Base-by-base conservation (phyloP, 2,113 vertebrate genomes). In the Anoura caudifer region DNA sequence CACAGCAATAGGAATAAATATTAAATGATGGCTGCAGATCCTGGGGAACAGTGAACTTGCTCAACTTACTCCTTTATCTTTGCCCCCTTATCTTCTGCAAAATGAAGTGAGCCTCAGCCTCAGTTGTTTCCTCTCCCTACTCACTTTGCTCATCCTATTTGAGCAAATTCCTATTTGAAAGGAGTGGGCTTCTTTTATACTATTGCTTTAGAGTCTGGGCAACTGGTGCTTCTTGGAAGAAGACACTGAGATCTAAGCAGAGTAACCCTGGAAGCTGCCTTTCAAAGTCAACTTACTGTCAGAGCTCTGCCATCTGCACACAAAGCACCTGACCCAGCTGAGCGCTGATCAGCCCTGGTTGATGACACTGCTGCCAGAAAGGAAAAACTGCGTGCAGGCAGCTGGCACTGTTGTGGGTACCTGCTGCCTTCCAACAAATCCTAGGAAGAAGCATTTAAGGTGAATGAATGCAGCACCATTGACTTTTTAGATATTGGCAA, bases 111-210 rank as follows among this genome's bases (percentile, higher is more conserved):
- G 19, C 67, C 19, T 45, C 10, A 24, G 47, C 17, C 33, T 43
- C 52, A 36, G 28, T 7, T 59, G 70, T n/a, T 84, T 83, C 36
- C 36, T 69, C 31, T 61, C 5, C 33, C 19, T 24, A n/a, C 2
- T 77, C 65, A 81, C 33, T 70, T 61, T 73, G 15, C 20, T 86
- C 12, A 43, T 52, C 31, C 41, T 54, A 1, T 43, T 82, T n/a
- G 65, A 79, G 36, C 45, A 70, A 77, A 56, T 43, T 47, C 50
- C 54, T 50, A 15, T 82, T 83, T 90, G 69, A 83, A 91, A 92
- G 19, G 20, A 95, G 31, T 9, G 31, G 36, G 11, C 20, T 36
- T 67, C 8, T 80, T 91, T 87, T 17, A 28, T 67, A 43, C 11
- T 41, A 0, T 41, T 33, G 54, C 83, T 77, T n/a, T 24, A 20